Percentiles rank a stretch among this genome's conserved stretches.
Evolutionary conservation across 2,888 invertebrate species (phyloP).

Genomic region (Torymus auratus): DNA sequence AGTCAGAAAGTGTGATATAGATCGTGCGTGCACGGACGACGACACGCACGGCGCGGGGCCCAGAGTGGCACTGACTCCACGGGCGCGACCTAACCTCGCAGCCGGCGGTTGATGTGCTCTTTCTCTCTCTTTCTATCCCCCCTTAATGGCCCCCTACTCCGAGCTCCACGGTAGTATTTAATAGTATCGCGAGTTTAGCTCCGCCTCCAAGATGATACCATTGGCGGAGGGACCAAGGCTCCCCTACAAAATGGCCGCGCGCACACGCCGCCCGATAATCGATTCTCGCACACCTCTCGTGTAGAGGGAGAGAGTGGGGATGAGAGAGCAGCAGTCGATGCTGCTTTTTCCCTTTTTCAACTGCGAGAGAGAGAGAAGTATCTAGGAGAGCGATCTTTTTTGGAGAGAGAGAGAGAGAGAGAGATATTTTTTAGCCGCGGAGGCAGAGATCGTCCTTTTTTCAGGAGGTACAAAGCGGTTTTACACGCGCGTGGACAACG

Average conservation of each 20-base stretch:
- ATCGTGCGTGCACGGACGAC: background rate
- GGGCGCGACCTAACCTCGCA: slow-evolving; percentile 24
- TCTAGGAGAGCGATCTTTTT: no score
- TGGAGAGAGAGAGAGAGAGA: no score
- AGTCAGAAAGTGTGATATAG: no score
- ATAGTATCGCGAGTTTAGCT: no score
- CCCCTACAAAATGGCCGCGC: slow-evolving; percentile 75
- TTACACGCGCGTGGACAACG: no score
- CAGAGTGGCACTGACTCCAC: slow-evolving; percentile 72
- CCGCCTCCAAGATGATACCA: slow-evolving; percentile 64
- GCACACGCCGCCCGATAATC: slow-evolving; percentile 64
- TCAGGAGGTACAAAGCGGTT: no score
- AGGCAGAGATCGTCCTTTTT: no score
- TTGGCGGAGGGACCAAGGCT: slow-evolving; percentile 63
- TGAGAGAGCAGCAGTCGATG: background rate
- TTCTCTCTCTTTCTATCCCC: background rate
- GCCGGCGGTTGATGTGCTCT: background rate
- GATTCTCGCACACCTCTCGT: slow-evolving; percentile 66
- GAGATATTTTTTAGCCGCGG: no score
- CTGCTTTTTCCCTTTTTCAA: background rate
- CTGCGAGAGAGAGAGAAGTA: no score
- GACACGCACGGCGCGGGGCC: slow-evolving; percentile 73
- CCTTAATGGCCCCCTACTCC: background rate
- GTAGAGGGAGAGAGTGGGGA: background rate
- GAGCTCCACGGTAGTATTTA: no score